Percentiles rank a stretch among this genome's conserved stretches.
phyloP scores from a whole-genome alignment of 2,888 invertebrate genomes.

The Choreutis nemorana region DNA sequence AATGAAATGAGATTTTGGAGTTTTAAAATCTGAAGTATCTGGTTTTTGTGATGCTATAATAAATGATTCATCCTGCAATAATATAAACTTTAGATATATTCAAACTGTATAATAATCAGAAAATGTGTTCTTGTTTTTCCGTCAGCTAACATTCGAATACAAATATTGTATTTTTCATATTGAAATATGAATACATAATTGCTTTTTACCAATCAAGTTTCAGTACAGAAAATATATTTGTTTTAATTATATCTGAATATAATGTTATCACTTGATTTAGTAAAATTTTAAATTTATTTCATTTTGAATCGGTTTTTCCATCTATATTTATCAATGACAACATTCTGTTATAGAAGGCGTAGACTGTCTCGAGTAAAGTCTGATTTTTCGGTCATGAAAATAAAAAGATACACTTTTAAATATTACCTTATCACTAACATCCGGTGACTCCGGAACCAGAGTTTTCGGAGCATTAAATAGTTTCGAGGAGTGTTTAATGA shows the following conservation, averaged over 20 bases:
- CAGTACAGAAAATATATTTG: too few relatives aligned
- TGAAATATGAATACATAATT: too few relatives aligned
- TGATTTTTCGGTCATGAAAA: too few relatives aligned
- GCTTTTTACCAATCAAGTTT: too few relatives aligned
- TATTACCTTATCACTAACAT: conserved; percentile 45
- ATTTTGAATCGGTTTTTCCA: background rate
- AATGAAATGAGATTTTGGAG: conserved; percentile 27
- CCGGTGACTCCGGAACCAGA: conserved; percentile 48
- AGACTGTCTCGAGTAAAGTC: too few relatives aligned
- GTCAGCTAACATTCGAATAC: background rate
- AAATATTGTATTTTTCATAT: background rate
- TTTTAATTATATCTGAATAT: too few relatives aligned
- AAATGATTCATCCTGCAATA: conserved; percentile 50
- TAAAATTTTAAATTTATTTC: background rate
- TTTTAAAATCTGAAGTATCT: conserved; percentile 19
- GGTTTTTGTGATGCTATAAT: conserved; percentile 33
- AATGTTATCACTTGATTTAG: too few relatives aligned
- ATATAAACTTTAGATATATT: background rate
- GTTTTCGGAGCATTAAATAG: conserved; percentile 22
- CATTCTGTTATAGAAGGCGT: too few relatives aligned
- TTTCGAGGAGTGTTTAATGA: conserved; percentile 21
- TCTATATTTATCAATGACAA: too few relatives aligned
- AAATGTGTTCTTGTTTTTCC: too few relatives aligned
- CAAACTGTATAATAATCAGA: background rate
- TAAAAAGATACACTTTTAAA: background rate